Evolutionary conservation across 2,797 vertebrate genomes (phyloP).

Genomic region (Lagocephalus sceleratus): DNA sequence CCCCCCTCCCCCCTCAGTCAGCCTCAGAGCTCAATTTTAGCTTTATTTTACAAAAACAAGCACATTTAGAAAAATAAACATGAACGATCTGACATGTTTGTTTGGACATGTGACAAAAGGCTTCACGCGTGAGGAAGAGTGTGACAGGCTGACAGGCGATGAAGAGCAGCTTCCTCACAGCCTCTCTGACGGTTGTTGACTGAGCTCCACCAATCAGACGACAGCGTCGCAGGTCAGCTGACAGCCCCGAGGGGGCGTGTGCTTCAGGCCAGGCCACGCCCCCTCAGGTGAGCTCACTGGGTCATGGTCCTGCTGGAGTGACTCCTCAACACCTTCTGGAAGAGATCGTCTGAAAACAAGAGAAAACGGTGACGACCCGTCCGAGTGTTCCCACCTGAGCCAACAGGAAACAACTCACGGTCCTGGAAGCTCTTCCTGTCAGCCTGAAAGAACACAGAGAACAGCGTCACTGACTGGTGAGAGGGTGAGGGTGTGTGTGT

Average conservation of each 20-base stretch:
- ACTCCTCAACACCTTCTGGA: conserved; percentile 64
- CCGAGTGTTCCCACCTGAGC: neutral
- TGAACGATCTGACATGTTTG: conserved; percentile 17
- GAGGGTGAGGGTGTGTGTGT: no score
- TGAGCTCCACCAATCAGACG: neutral
- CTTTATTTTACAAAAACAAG: conserved; percentile 59
- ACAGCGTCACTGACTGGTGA: no score
- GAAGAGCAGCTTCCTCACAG: conserved; percentile 11
- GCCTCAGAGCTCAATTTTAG: conserved; percentile 13
- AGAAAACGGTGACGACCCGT: neutral
- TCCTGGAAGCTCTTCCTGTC: conserved; percentile 62
- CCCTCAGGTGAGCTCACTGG: conserved; percentile 6
- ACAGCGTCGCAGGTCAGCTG: neutral
- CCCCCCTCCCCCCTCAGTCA: neutral
- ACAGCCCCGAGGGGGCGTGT: neutral
- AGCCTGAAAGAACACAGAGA: conserved; percentile 41
- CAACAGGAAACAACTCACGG: conserved; percentile 50
- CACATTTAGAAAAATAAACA: conserved; percentile 12
- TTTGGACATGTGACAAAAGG: conserved; percentile 27
- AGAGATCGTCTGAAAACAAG: conserved; percentile 10
- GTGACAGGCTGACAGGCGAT: conserved; percentile 11
- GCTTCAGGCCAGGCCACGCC: neutral
- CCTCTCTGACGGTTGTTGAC: neutral
- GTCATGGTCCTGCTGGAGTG: conserved; percentile 70
- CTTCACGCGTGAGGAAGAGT: conserved; percentile 23